Evolutionary conservation across 2,888 invertebrate genomes (phyloP).

Genomic region (Plagodis dolabraria): DNA sequence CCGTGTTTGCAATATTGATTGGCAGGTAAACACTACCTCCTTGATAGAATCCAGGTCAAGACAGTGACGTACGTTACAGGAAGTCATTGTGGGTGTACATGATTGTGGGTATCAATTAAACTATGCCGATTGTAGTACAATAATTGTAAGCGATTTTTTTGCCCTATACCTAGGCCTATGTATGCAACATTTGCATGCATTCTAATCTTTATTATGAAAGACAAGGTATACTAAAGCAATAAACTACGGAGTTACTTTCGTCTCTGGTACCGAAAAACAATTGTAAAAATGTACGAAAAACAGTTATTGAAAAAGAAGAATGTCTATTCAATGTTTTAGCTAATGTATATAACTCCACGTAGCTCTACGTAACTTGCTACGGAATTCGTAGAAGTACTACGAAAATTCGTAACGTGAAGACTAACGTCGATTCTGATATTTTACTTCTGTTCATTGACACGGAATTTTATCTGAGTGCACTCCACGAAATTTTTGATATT

Average conservation of each 20-base stretch:
- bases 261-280: too few species aligned
- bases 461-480: slow-evolving; percentile 32
- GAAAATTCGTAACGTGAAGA: slow-evolving; percentile 43
- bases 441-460: slow-evolving; percentile 42
- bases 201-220: too few species aligned
- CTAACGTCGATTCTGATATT: slow-evolving; percentile 39
- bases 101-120: slow-evolving; percentile 2
- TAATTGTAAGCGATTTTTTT: background rate
- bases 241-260: too few species aligned
- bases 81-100: slow-evolving; percentile 10
- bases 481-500: slow-evolving; percentile 22
- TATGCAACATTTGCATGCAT: too few species aligned
- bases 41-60: slow-evolving; percentile 18
- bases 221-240: too few species aligned
- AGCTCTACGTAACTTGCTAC: slow-evolving; percentile 39
- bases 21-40: slow-evolving; percentile 20
- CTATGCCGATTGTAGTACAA: slow-evolving; percentile 8
- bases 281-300: too few species aligned
- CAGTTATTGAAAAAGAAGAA: too few species aligned
- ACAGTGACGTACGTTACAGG: slow-evolving; percentile 11
- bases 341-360: slow-evolving; percentile 29
- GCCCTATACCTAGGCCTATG: background rate
- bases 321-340: slow-evolving; percentile 12
- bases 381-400: slow-evolving; percentile 47
- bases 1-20: slow-evolving; percentile 30